Evolutionary conservation across 2,113 vertebrate species (phyloP).

Genomic region (Menura novaehollandiae): DNA sequence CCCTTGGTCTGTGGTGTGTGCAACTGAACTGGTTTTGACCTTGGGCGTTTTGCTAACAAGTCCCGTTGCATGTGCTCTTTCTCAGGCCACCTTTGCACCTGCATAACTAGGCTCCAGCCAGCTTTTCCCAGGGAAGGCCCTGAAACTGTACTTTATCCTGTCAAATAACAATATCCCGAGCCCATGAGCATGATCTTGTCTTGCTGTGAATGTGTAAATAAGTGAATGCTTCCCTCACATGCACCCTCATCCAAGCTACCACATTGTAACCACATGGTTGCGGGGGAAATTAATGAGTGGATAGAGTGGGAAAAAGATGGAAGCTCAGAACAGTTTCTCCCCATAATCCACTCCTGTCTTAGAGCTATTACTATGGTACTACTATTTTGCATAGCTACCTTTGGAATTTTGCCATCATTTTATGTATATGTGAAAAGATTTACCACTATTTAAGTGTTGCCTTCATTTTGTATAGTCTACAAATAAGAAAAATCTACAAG

Average conservation of each 20-base stretch:
- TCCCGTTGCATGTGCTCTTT: not conserved
- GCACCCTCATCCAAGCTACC: not conserved
- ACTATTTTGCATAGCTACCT: not conserved
- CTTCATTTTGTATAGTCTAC: not conserved
- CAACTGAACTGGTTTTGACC: constrained; percentile 38
- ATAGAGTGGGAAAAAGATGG: not conserved
- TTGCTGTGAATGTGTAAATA: constrained; percentile 5
- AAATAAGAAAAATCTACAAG: not conserved
- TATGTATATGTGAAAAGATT: not conserved
- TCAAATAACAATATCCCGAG: not conserved
- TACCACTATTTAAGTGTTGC: not conserved
- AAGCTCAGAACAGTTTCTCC: not conserved
- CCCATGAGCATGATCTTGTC: not conserved
- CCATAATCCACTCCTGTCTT: not conserved
- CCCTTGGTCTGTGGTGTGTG: not conserved
- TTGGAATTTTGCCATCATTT: not conserved
- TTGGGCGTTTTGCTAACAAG: not conserved
- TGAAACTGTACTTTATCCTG: not conserved
- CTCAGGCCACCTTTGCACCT: constrained; percentile 46
- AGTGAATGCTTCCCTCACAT: not conserved
- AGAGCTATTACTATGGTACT: not conserved
- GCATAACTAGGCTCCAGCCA: not conserved
- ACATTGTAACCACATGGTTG: not conserved
- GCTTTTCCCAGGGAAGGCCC: not conserved
- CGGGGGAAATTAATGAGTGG: not conserved